Conservation (phyloP, 2,113 vertebrate genomes). For the Cyphomyrus plagiostoma region DNA sequence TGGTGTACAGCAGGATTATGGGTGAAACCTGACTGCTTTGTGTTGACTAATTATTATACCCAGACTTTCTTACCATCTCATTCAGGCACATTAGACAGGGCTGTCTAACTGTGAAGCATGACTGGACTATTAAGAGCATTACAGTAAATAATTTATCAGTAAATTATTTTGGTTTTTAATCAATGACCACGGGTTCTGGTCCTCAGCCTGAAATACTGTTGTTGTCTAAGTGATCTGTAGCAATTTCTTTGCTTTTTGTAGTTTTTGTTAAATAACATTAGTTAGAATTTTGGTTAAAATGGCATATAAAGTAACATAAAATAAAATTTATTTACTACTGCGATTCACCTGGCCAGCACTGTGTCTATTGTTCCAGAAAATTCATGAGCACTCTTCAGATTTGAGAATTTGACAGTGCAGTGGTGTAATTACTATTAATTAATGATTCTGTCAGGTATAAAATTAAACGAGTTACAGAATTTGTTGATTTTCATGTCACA, state of each 20-base stretch:
- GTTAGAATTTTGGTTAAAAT: background rate
- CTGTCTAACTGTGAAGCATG: no score
- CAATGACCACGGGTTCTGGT: background rate
- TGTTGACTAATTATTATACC: no score
- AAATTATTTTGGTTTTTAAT: background rate
- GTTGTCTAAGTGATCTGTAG: background rate
- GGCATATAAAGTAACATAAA: background rate
- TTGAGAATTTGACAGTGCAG: background rate
- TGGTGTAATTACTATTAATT: background rate
- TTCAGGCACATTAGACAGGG: no score
- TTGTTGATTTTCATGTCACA: background rate
- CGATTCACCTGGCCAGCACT: background rate
- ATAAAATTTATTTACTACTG: background rate
- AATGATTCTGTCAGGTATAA: background rate
- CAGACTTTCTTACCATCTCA: no score
- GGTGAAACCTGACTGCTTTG: no score
- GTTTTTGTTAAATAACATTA: background rate
- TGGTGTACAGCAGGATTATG: no score
- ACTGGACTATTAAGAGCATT: no score
- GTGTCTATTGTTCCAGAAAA: background rate
- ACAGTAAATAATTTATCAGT: no score
- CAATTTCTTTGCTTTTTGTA: background rate
- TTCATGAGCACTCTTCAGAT: no score
- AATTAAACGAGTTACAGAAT: background rate
- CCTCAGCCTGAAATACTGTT: background rate